These are phyloP conservation scores for Megamerina dolium DNA, from an alignment of 2,888 invertebrate genomes.

Conservation along the genomic window DNA sequence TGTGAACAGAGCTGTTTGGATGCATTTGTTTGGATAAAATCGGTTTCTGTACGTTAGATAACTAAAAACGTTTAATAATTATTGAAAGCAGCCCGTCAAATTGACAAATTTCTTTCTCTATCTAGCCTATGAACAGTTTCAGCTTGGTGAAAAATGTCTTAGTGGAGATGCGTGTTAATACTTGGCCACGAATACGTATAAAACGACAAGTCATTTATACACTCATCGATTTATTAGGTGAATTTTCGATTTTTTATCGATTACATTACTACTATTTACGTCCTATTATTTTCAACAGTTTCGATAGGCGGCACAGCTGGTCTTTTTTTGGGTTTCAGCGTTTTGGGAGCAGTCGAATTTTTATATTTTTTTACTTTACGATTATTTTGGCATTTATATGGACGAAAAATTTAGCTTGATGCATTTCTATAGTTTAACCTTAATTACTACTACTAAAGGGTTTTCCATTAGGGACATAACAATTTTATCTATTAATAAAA, in stretches of 20 bases:
- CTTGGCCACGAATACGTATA: conserved; percentile 30
- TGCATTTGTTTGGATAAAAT: conserved; percentile 29
- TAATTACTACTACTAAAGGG: too few species aligned
- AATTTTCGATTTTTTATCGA: not conserved
- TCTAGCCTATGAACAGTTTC: conserved; percentile 14
- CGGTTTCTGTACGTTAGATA: conserved; percentile 25
- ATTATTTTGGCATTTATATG: conserved; percentile 55
- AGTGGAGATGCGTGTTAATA: conserved; percentile 19
- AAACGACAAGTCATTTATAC: conserved; percentile 45
- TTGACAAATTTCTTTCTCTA: not conserved
- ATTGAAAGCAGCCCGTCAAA: not conserved
- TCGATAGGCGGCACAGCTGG: conserved; percentile 76
- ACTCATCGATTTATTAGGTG: conserved; percentile 46
- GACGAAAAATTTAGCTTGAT: conserved; percentile 20
- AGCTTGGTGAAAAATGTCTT: conserved; percentile 19
- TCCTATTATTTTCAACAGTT: conserved; percentile 49
- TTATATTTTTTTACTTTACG: conserved; percentile 65
- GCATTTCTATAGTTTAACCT: too few species aligned
- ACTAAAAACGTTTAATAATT: too few species aligned
- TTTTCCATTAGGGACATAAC: too few species aligned
- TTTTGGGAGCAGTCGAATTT: conserved; percentile 69
- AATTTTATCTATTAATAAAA: too few species aligned
- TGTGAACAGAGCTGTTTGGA: conserved; percentile 43
- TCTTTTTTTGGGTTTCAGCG: conserved; percentile 70
- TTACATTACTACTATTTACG: not conserved